These are phyloP conservation scores for Cryptus viduatorius DNA, from an alignment of 2,888 invertebrate genomes.

Conservation along the genomic window DNA sequence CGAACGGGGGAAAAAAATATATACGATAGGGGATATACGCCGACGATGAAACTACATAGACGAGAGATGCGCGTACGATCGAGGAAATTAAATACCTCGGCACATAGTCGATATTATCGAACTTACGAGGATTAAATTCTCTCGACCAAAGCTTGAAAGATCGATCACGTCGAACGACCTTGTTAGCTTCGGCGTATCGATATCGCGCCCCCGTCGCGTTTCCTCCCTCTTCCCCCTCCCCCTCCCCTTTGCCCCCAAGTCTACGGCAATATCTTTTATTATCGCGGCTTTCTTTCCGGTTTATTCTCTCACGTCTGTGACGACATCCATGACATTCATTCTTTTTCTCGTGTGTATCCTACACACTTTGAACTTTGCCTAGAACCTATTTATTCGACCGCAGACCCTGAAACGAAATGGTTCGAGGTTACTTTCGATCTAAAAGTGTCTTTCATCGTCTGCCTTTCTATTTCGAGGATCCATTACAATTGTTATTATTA, in stretches of 20 bases:
- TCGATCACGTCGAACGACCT: slow-evolving; percentile 42
- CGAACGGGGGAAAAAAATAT: not conserved
- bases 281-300: slow-evolving; percentile 17
- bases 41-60: not conserved
- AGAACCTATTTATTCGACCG: not conserved
- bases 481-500: not conserved
- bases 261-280: slow-evolving; percentile 21
- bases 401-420: not conserved
- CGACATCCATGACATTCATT: slow-evolving; percentile 2
- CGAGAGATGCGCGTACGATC: not conserved
- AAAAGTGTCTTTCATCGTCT: not conserved
- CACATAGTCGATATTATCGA: not conserved
- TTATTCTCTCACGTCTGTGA: slow-evolving; percentile 2
- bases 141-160: slow-evolving; percentile 29
- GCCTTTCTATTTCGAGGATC: not conserved
- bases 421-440: not conserved
- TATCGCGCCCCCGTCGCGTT: not conserved
- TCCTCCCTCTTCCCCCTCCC: too few species aligned
- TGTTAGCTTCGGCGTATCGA: slow-evolving; percentile 34
- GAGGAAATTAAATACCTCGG: slow-evolving; percentile 33
- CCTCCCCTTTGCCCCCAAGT: not conserved
- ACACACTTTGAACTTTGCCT: slow-evolving; percentile 19
- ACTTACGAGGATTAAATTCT: slow-evolving; percentile 28
- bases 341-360: not conserved
- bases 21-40: not conserved